Conservation (phyloP, 2,888 invertebrate genomes). For the Shargacucullia verbasci region DNA sequence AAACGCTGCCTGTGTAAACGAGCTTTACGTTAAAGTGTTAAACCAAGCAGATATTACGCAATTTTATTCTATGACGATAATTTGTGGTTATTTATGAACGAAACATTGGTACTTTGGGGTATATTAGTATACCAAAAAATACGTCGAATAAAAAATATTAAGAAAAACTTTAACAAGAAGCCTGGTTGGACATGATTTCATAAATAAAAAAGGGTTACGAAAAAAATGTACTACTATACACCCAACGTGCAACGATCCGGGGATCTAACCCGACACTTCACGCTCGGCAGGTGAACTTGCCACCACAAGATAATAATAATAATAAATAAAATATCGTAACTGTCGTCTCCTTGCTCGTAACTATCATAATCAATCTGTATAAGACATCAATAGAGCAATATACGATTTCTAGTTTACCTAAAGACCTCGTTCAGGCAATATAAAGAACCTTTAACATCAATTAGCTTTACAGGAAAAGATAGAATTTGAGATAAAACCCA, state of each 20-base stretch:
- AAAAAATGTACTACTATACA: no score
- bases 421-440: slow-evolving; percentile 12
- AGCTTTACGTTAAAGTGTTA: slow-evolving; percentile 4
- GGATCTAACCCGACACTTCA: no score
- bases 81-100: slow-evolving; percentile 9
- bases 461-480: slow-evolving; percentile 55
- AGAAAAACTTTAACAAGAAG: slow-evolving; percentile 1
- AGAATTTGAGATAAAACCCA: slow-evolving; percentile 42
- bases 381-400: background rate
- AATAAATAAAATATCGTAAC: no score
- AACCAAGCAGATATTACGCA: slow-evolving; percentile 7
- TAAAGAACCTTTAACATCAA: slow-evolving; percentile 40
- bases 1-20: background rate
- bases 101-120: background rate
- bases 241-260: no score
- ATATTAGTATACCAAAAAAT: background rate
- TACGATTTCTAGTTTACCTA: slow-evolving; percentile 6
- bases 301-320: no score
- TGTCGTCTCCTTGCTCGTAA: no score
- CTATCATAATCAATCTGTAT: background rate
- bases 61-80: slow-evolving; percentile 16
- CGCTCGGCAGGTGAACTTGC: no score
- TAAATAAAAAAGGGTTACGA: no score
- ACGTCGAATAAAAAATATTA: slow-evolving; percentile 13
- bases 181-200: no score